A percentile compares a stretch with the other conserved stretches of the same genome.
These are phyloP conservation scores for Paramormyrops kingsleyae DNA, from an alignment of 2,113 vertebrate species.

Conservation along the genomic window DNA sequence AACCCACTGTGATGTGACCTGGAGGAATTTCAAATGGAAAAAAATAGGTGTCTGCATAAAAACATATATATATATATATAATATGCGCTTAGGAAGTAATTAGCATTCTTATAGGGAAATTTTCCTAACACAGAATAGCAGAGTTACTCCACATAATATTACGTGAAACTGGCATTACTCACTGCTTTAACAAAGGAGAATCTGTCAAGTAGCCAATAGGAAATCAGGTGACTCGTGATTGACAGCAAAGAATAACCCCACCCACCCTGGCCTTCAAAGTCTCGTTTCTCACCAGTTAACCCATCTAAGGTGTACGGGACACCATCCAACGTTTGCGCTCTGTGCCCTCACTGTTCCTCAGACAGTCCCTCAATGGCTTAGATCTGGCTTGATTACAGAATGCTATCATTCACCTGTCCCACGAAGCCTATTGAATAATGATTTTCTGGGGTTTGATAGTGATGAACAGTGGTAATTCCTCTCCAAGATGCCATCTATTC, in stretches of 20 bases:
- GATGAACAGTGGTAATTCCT: not conserved
- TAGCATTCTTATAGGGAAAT: not conserved
- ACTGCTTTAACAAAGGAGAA: not conserved
- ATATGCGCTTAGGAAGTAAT: not conserved
- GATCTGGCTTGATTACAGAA: not conserved
- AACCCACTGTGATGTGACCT: not conserved
- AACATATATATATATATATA: not conserved
- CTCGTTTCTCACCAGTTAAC: not conserved
- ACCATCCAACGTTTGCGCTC: not conserved
- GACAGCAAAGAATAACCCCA: not conserved
- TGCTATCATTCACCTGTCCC: not conserved
- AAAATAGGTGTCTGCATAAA: not conserved
- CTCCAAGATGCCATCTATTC: not conserved
- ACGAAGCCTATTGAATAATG: not conserved
- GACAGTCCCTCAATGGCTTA: not conserved
- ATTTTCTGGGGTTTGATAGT: not conserved
- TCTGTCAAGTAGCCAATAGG: not conserved
- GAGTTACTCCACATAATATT: not conserved
- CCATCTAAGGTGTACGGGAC: not conserved
- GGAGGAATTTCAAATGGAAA: not conserved
- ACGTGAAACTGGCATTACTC: not conserved
- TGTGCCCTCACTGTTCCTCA: not conserved
- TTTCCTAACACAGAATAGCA: not conserved
- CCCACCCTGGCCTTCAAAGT: not conserved
- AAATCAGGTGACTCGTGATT: not conserved